These are phyloP conservation scores for Epizoanthus ramosus DNA, from an alignment of 92 coral and sea anemone genomes.

Conservation along the genomic window DNA sequence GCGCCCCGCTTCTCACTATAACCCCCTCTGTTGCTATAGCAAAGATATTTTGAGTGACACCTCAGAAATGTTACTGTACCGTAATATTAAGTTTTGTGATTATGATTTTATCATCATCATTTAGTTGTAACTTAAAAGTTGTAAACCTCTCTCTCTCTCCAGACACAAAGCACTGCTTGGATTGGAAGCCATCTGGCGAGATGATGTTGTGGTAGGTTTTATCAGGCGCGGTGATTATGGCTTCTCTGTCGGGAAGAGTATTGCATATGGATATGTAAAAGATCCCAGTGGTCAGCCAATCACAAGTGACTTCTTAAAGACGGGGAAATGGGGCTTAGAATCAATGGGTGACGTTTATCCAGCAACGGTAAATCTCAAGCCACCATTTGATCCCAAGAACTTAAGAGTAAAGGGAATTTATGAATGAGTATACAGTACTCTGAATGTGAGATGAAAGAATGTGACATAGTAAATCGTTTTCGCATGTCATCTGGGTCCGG, in stretches of 20 bases:
- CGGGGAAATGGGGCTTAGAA: conserved; percentile 82
- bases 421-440: conserved; percentile 9
- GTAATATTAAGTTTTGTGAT: too few species aligned
- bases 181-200: conserved; percentile 89
- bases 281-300: conserved; percentile 78
- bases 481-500: too few species aligned
- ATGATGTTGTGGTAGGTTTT: conserved; percentile 83
- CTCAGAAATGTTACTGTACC: too few species aligned
- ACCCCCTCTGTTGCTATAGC: too few species aligned
- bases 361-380: conserved; percentile 78
- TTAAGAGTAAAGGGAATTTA: conserved; percentile 87
- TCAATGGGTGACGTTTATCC: conserved; percentile 87
- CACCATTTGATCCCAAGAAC: conserved; percentile 95
- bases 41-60: too few species aligned
- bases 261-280: conserved; percentile 88
- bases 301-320: conserved; percentile 72
- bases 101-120: too few species aligned
- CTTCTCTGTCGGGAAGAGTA: conserved; percentile 77
- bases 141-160: not conserved
- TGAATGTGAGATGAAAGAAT: too few species aligned
- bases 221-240: conserved; percentile 96
- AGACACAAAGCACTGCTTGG: conserved; percentile 95
- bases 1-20: too few species aligned
- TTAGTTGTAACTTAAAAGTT: not conserved
- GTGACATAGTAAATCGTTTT: too few species aligned